Base-by-base conservation (phyloP, 2,113 vertebrate genomes). In the Anhinga rufa region DNA sequence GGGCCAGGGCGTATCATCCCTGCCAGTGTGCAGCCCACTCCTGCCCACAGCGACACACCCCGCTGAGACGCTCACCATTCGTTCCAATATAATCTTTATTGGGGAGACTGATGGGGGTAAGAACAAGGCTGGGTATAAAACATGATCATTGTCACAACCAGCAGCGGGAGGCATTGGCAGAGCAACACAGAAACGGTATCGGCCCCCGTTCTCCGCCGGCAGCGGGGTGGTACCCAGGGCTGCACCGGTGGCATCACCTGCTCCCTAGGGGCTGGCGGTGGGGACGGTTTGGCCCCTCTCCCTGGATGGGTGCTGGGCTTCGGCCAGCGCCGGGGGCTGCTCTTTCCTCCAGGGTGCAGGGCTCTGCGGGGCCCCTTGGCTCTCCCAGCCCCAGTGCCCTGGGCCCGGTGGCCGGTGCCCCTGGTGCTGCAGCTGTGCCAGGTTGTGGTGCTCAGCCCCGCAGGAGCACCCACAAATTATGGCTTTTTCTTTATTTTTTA, bases 61-160 rank as follows among this genome's bases (percentile, higher is more conserved):
- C 31, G 28, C 15, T 1, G 0, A 31, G 51, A 93, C 3, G 2
- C 44, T 66, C 8, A 0, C 5, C 2, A 2, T 65, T 91, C 72
- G 60, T 94, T 97, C 94, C 95, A 95, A 95, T 96, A 96, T 97
- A 95, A 97, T 25, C 93, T 97, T 97, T 97, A 97, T 97, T 97
- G 94, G 90, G 96, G 96, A 95, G 93, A 92, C 86, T 29, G 61
- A 90, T 78, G 60, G 48, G 92, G 86, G 62, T 70, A 51, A 90
- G 95, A 96, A 96, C 93, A 96, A 97, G 97, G 96, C 97, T 25
- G 83, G 95, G 91, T 96, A 97, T 89, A 96, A 97, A 97, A 97
- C 92, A 96, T 86, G 89, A 85, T 93, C 94, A 93, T 95, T 2
- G 51, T 95, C 88, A 95, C 92, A 91, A 93, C 95, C 93, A 96